Evolutionary conservation across 2,797 vertebrate species (phyloP), one percentile per base, ranked within the genome.

Genomic region (Scomberomorus guttatus): DNA sequence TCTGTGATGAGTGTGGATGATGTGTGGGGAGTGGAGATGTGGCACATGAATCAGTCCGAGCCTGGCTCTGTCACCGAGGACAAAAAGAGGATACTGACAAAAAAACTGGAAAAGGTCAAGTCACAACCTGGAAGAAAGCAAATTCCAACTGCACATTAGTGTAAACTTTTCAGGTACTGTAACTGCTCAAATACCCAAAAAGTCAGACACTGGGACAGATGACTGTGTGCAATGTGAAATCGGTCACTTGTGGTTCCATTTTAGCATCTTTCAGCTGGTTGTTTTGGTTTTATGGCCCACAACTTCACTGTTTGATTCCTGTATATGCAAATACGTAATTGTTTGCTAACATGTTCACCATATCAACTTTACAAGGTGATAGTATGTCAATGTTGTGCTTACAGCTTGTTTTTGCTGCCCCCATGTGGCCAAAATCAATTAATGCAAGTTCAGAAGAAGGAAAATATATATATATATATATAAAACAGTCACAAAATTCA

Each of bases 11-110:
- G 74, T 44, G 70, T 24, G 72, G 72, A 84, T 83, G 84, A 91
- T 83, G 85, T 87, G 89, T 74, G 39, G 75, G 51, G 81, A 84
- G 65, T 37, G 68, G 75, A 79, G 80, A 84, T 62, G 1, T 44
- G 79, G 77, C 42, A 60, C 77, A 88, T 91, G 93, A 89, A 90
- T 93, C 91, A 93, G 83, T 44, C 52, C 20, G 9, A 29, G 74
- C 50, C 27, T 11, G 72, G 37, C 61, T 57, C 44, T 51, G 71
- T 46, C 37, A 73, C 75, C 79, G 79, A 87, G 82, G 89, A 78
- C 81, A 77, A 84, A 82, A 79, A 67, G 42, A 76, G 79, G 60
- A 64, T 15, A 55, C 62, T 25, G 46, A 69, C 52, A 44, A 79
- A 84, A 72, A 79, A 69, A 22, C 32, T 12, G 48, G 42, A 62